Evolutionary conservation across 2,797 vertebrate genomes (phyloP), one percentile per base, ranked within the genome.

Genomic region (Hozukius guyotensis): DNA sequence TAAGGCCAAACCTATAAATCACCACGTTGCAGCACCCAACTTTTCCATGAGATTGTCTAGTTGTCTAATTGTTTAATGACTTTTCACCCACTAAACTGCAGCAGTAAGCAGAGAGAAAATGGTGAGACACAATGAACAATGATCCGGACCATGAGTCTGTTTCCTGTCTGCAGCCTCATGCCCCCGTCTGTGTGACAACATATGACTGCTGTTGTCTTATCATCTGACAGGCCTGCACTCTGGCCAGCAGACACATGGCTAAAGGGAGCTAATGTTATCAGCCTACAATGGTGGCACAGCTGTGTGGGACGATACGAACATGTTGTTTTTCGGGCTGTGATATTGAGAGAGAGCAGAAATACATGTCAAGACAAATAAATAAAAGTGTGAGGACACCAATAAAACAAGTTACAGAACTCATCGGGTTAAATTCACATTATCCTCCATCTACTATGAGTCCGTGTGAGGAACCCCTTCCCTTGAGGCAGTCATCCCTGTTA

Each of bases 161-260:
- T 92, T 94, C 91, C 89, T 84, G 85, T 89, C 90, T 82, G 52
- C 55, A 73, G 80, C 83, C 87, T 85, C 87, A 75, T 82, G 73
- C 60, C 52, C 42, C 55, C 24, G 22, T 85, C 70, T 75, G 86
- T 81, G 88, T 83, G 78, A 92, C 85, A 89, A 80, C 90, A 91
- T 94, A 91, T 93, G 92, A 92, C 92, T 91, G 87, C 86, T 88
- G 90, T 83, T 83, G 92, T 89, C 86, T 89, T 92, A 92, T 95
- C 94, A 95, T 93, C 93, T 93, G 93, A 94, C 90, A 87, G 75
- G 59, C 70, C 83, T 78, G 71, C 82, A 79, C 83, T 65, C 78
- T 82, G 81, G 59, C 83, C 86, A 80, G 85, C 86, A 79, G 85
- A 91, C 78, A 77, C 86, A 89, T 62, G 77, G 76, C 52, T 62